Evolutionary conservation across 2,113 vertebrate species (phyloP).

Genomic region (Pomatorhinus ruficollis): DNA sequence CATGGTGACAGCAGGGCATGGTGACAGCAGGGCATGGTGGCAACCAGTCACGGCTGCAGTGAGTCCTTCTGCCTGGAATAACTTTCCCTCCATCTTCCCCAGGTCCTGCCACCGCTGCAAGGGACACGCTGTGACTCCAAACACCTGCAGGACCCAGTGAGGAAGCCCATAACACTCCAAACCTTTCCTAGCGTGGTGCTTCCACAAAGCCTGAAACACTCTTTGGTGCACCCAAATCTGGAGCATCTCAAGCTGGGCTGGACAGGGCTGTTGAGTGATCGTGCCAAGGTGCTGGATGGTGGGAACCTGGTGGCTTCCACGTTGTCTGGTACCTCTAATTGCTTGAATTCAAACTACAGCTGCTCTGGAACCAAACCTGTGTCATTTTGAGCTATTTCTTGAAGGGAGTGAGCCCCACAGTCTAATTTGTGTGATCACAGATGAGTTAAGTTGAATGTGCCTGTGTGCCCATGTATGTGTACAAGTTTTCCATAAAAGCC

Average conservation of each 20-base stretch:
- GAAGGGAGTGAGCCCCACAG: not conserved
- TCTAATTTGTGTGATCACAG: constrained; percentile 21
- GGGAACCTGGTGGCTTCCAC: not conserved
- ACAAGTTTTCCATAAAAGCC: constrained; percentile 45
- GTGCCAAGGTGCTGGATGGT: not conserved
- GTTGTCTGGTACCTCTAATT: not conserved
- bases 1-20: not conserved
- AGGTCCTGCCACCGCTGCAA: not conserved
- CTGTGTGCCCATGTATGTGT: accelerated
- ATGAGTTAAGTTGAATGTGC: not conserved
- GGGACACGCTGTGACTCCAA: not conserved
- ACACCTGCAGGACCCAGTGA: accelerated
- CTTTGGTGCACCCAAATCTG: not conserved
- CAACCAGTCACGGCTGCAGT: not conserved
- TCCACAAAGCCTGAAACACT: not conserved
- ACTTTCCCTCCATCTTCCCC: not conserved
- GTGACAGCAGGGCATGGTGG: not conserved
- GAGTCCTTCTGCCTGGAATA: not conserved
- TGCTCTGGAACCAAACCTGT: not conserved
- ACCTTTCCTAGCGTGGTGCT: accelerated
- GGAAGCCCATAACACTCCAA: not conserved
- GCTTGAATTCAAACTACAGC: not conserved
- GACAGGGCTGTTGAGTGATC: not conserved
- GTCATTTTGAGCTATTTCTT: not conserved
- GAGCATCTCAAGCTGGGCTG: not conserved